These are phyloP conservation scores for Gymnothorax reevesii DNA, from an alignment of 2,797 vertebrate species.

Conservation along the genomic window DNA sequence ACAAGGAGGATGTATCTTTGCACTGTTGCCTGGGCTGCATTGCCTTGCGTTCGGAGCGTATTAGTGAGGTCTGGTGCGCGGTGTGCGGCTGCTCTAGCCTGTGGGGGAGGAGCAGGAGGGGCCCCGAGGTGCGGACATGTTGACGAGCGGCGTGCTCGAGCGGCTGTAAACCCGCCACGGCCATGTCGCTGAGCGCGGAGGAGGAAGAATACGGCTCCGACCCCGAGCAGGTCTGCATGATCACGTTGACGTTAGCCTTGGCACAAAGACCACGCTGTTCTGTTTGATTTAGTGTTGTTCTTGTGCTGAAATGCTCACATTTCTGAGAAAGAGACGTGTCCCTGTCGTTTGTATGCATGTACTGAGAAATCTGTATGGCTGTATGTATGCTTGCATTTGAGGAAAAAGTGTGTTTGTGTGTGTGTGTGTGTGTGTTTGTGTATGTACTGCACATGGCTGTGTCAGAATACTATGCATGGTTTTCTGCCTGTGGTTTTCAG, in stretches of 20 bases:
- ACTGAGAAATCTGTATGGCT: background rate
- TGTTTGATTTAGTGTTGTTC: background rate
- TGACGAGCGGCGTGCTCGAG: slow-evolving; percentile 80
- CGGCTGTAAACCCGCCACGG: slow-evolving; percentile 85
- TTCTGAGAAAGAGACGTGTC: background rate
- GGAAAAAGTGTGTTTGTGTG: background rate
- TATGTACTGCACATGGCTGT: background rate
- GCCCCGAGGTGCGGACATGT: slow-evolving; percentile 84
- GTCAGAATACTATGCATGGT: too few relatives aligned
- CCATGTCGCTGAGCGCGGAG: slow-evolving; percentile 92
- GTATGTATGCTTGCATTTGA: background rate
- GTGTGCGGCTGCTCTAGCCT: slow-evolving; percentile 53
- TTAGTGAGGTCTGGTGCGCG: slow-evolving; percentile 61
- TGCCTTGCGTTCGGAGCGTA: slow-evolving; percentile 49
- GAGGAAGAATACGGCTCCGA: slow-evolving; percentile 95
- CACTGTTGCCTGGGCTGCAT: slow-evolving; percentile 54
- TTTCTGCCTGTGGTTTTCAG: too few relatives aligned
- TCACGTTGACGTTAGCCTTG: slow-evolving; percentile 26
- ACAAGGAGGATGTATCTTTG: background rate
- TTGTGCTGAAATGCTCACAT: background rate
- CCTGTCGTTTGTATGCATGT: background rate
- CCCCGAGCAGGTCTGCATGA: slow-evolving; percentile 84
- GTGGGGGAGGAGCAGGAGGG: slow-evolving; percentile 67
- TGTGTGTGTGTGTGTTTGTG: background rate
- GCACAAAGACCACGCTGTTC: background rate